Evolutionary conservation across 1,140 invertebrate species (phyloP).

Genomic region (Sarcophaga bullata): DNA sequence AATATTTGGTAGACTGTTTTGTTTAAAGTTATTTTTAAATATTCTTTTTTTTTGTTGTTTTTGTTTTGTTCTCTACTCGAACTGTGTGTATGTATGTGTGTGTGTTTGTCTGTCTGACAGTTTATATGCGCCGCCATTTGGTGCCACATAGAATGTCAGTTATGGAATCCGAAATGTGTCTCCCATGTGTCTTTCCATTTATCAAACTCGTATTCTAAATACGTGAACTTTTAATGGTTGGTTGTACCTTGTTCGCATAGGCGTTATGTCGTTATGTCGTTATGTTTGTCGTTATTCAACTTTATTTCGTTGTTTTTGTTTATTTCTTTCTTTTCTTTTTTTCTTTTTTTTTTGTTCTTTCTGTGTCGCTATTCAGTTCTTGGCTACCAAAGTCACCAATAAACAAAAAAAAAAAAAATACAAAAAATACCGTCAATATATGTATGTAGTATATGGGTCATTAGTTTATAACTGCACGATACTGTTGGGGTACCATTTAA

Average conservation of each 20-base stretch:
- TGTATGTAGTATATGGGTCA: slow-evolving; percentile 8
- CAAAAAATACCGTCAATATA: not conserved
- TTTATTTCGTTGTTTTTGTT: too few species aligned
- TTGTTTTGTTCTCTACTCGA: not conserved
- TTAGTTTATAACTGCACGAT: not conserved
- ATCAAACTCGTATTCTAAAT: not conserved
- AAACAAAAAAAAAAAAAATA: not conserved
- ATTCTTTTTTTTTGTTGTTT: not conserved
- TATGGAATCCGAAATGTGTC: slow-evolving; percentile 10
- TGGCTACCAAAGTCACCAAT: not conserved
- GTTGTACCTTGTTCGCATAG: too few species aligned
- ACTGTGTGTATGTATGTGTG: too few species aligned
- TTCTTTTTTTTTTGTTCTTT: not conserved
- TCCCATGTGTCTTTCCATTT: slow-evolving; percentile 7
- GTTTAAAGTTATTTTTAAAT: not conserved
- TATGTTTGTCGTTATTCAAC: too few species aligned
- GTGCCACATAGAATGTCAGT: not conserved
- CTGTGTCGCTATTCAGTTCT: not conserved
- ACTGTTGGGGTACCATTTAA: too few species aligned
- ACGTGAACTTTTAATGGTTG: not conserved
- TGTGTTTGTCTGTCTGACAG: too few species aligned
- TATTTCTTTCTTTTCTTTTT: not conserved
- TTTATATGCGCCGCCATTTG: too few species aligned
- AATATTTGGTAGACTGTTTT: not conserved
- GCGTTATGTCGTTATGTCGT: too few species aligned